phyloP scores from a whole-genome alignment of 2,113 vertebrate species.

The Accipiter cooperii region DNA sequence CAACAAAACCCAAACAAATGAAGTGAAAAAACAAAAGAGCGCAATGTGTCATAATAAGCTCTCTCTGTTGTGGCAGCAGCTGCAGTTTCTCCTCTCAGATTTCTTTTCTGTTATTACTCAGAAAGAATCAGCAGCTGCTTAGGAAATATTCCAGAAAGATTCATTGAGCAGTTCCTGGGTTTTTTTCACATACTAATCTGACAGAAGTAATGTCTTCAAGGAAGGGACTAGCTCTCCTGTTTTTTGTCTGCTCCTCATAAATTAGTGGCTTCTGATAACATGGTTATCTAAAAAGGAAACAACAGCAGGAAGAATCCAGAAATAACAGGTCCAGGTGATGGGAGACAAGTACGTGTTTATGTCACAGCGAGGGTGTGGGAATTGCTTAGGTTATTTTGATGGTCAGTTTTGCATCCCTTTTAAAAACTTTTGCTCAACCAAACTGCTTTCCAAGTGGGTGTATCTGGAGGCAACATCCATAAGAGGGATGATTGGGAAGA shows the following conservation, averaged over 20 bases:
- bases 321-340: neutral
- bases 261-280: neutral
- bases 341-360: neutral
- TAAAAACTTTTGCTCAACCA: neutral
- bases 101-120: slow-evolving; percentile 53
- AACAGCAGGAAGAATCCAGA: neutral
- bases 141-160: slow-evolving; percentile 57
- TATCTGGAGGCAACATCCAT: neutral
- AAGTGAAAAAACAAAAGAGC: neutral
- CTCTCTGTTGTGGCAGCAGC: slow-evolving; percentile 50
- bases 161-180: neutral
- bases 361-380: neutral
- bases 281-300: neutral
- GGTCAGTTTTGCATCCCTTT: neutral
- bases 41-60: slow-evolving; percentile 41
- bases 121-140: slow-evolving; percentile 56
- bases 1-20: slow-evolving; percentile 42
- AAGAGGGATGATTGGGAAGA: neutral
- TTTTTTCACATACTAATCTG: slow-evolving; percentile 31
- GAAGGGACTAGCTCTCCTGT: neutral
- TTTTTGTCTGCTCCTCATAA: neutral
- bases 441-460: neutral
- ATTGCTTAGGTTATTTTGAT: neutral
- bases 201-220: slow-evolving; percentile 13
- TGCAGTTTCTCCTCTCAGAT: slow-evolving; percentile 58